Base-by-base conservation (phyloP, 2,113 vertebrate species). In the Notothenia rossii region DNA sequence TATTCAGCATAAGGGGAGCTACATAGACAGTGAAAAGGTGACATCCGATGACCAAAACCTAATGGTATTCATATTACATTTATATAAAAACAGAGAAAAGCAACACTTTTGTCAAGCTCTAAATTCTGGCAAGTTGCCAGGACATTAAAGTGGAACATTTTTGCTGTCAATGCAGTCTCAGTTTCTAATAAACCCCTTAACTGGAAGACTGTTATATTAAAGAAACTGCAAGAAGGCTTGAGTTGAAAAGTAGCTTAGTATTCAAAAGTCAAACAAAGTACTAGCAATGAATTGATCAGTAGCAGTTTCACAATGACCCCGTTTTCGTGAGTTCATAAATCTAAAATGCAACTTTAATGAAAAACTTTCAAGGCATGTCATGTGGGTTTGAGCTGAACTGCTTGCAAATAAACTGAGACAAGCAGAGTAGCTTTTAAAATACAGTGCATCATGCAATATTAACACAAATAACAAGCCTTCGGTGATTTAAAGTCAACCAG, bases 301-400 rank as follows among this genome's bases (percentile, higher is more conserved):
- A 64, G 72, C 36, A 64, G 72, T 46, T 45, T 7, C 33, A 61
- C 43, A 3, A 67, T 22, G 10, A 8, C 14, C 53, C 10, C 7
- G 1, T 36, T 55, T 64, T n/a, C 2, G 0, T 54, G 49, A 49
- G 53, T 33, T 25, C 40, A 66, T 10, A 14, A 40, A 54, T n/a
- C 7, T 55, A 50, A 78, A 61, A 83, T 67, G 54, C 25, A 62
- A n/a, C 20, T 73, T 77, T 68, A 50, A 78, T 73, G 40, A 68
- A 75, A 70, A 76, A 67, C 33, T 49, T 61, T 11, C 46, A 62
- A 1, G 4, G 40, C 33, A 70, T n/a, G 7, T 1, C 15, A 48
- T 45, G 72, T 10, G 45, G 29, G 79, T 50, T 63, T 68, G 36
- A 79, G 25, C 14, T 43, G 10, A 75, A 40, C 64, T 62, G 46